Conservation (phyloP, 2,113 vertebrate species). For the Gyps fulvus region DNA sequence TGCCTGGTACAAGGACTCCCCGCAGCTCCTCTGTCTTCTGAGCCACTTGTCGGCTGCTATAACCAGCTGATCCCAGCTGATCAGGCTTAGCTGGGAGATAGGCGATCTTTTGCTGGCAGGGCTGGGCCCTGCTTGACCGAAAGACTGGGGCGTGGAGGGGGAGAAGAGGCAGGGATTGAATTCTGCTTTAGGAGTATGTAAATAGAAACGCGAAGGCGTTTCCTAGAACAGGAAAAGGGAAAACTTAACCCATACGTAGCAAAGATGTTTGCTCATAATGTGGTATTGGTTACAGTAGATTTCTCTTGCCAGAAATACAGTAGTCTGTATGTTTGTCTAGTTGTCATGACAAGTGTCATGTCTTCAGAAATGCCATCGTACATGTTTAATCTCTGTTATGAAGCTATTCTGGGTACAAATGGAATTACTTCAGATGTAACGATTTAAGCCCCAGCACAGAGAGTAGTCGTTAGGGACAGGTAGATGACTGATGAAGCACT, state of each 20-base stretch:
- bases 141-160: neutral
- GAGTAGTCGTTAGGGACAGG: neutral
- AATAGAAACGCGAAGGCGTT: neutral
- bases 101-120: neutral
- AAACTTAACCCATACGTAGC: neutral
- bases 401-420: neutral
- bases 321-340: neutral
- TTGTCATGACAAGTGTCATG: neutral
- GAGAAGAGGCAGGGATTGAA: neutral
- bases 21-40: neutral
- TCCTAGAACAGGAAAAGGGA: neutral
- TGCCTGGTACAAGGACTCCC: neutral
- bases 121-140: neutral
- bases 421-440: neutral
- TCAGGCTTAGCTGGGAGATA: neutral
- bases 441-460: neutral
- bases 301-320: neutral
- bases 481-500: neutral
- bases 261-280: neutral
- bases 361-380: neutral
- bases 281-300: neutral
- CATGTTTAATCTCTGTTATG: neutral
- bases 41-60: neutral
- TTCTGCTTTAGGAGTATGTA: neutral
- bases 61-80: slow-evolving; percentile 29